A percentile compares a stretch with the other conserved stretches of the same genome.
Conservation (phyloP, 2,113 vertebrate species). For the Siniperca chuatsi region DNA sequence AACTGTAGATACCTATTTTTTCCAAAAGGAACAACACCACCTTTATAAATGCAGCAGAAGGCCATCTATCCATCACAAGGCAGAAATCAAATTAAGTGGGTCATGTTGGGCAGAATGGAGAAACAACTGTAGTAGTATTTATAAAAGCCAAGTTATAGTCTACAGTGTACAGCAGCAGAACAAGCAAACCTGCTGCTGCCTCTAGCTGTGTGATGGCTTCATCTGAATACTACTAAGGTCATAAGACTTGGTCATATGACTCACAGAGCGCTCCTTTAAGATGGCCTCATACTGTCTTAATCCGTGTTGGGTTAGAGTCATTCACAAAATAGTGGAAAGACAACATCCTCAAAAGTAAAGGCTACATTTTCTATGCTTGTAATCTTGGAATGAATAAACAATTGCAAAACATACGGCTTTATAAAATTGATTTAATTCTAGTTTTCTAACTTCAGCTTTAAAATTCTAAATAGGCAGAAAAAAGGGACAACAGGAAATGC, state of each 20-base stretch:
- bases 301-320: slow-evolving; percentile 27
- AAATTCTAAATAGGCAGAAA: neutral
- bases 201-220: neutral
- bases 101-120: neutral
- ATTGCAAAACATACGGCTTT: neutral
- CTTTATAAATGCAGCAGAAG: neutral
- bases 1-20: no score
- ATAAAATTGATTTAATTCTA: neutral
- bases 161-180: slow-evolving; percentile 8
- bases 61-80: neutral
- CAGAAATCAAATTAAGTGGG: neutral
- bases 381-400: neutral
- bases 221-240: slow-evolving; percentile 47
- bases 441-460: neutral
- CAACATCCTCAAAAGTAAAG: neutral
- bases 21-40: neutral
- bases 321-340: slow-evolving; percentile 20
- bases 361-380: neutral
- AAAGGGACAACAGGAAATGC: neutral
- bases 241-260: slow-evolving; percentile 74
- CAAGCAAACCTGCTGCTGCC: neutral
- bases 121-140: neutral
- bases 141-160: neutral
- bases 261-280: slow-evolving; percentile 34
- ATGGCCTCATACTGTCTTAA: slow-evolving; percentile 48